phyloP scores from a whole-genome alignment of 30 jellyfish, hydroid and myxozoan species.

The Rhopilema esculentum region DNA sequence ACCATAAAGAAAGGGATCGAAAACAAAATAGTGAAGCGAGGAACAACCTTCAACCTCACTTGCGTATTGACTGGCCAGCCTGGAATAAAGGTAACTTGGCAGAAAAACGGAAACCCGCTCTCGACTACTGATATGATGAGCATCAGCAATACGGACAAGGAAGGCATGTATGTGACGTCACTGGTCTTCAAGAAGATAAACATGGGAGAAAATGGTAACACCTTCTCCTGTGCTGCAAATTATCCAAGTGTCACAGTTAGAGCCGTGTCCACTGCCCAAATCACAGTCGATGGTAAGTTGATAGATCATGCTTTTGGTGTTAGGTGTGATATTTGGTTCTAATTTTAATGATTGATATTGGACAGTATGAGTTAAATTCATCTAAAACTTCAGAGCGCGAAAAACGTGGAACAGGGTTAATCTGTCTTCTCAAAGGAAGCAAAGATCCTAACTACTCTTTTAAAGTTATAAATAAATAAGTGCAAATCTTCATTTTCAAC shows the following conservation, averaged over 20 bases:
- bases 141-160: constrained; percentile 41
- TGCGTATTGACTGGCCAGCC: constrained; percentile 92
- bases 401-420: too few species aligned
- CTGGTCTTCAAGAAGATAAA: constrained; percentile 69
- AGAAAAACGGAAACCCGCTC: constrained; percentile 69
- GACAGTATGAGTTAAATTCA: too few species aligned
- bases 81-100: constrained; percentile 87
- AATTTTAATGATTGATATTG: too few species aligned
- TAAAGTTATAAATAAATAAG: too few species aligned
- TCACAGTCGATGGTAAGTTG: constrained; percentile 84
- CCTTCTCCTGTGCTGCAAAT: constrained; percentile 89
- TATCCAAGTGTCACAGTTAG: constrained; percentile 83
- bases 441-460: too few species aligned
- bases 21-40: constrained; percentile 71
- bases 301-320: too few species aligned
- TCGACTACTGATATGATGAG: constrained; percentile 81
- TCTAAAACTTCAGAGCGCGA: too few species aligned
- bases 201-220: constrained; percentile 88
- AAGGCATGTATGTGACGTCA: constrained; percentile 26
- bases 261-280: constrained; percentile 76
- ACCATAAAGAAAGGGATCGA: constrained; percentile 57
- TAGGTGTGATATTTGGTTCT: too few species aligned
- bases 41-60: constrained; percentile 81
- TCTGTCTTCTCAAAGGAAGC: too few species aligned
- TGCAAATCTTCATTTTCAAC: background rate